Evolutionary conservation across 1,140 invertebrate species (phyloP).

Genomic region (Zelostemma sp.): DNA sequence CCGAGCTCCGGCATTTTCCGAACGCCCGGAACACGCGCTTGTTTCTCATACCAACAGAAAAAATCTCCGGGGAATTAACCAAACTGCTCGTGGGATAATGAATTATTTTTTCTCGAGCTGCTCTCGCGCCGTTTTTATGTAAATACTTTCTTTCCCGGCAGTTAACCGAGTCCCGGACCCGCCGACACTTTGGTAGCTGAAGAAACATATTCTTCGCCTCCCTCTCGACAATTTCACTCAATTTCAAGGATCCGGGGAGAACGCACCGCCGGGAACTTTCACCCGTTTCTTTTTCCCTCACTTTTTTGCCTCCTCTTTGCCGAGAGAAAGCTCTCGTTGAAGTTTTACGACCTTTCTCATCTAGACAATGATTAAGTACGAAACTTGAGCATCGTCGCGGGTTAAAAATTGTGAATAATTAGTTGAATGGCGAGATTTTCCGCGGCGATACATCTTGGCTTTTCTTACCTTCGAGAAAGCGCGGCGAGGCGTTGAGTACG

Average conservation of each 20-base stretch:
- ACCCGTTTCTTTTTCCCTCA: slow-evolving; percentile 9
- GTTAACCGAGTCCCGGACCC: slow-evolving; percentile 11
- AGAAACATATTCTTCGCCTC: slow-evolving; percentile 13
- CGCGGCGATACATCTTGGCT: background rate
- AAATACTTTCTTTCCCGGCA: slow-evolving; percentile 17
- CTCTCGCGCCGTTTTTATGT: slow-evolving; percentile 14
- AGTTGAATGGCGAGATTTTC: background rate
- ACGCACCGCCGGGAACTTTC: slow-evolving; percentile 15
- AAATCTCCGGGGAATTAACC: slow-evolving; percentile 24
- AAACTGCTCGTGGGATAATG: slow-evolving; percentile 28
- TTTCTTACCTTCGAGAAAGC: slow-evolving; percentile 31
- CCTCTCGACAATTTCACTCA: slow-evolving; percentile 31
- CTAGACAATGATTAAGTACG: slow-evolving; percentile 15
- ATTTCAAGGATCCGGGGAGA: slow-evolving; percentile 15
- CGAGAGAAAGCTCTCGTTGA: background rate
- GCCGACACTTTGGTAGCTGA: slow-evolving; percentile 25
- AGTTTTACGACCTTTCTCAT: slow-evolving; percentile 15
- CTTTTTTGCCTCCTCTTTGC: background rate
- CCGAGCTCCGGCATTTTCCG: slow-evolving; percentile 18
- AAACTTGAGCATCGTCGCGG: background rate
- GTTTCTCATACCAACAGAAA: slow-evolving; percentile 12
- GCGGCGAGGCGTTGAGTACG: slow-evolving; percentile 25
- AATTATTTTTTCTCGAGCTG: slow-evolving; percentile 27
- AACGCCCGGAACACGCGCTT: background rate
- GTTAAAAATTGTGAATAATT: too few species aligned